Percentiles rank a stretch among this genome's conserved stretches.
Conservation (phyloP, 2,113 vertebrate genomes). For the Lepus timidus region DNA sequence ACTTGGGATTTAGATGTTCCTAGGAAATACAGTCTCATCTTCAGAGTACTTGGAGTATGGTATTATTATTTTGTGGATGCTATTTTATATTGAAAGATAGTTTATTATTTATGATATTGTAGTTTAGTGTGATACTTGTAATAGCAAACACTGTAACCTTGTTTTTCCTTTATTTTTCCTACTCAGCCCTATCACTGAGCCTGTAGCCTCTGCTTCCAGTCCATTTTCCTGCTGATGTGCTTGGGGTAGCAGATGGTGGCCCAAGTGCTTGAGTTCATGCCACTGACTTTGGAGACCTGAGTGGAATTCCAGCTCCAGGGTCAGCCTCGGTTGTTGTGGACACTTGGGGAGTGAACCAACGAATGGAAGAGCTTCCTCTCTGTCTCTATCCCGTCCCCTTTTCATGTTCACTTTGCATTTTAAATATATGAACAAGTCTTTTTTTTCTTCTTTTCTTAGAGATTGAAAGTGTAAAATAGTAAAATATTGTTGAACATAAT, state of each 20-base stretch:
- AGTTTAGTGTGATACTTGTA: constrained; percentile 25
- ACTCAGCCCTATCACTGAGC: not conserved
- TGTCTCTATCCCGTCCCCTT: too few relatives aligned
- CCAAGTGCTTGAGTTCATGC: too few relatives aligned
- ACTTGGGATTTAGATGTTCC: not conserved
- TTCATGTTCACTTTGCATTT: too few relatives aligned
- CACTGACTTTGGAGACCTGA: too few relatives aligned
- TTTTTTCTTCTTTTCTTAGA: not conserved
- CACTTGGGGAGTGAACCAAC: too few relatives aligned
- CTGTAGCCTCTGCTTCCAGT: too few relatives aligned
- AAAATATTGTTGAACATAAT: not conserved
- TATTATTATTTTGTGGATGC: not conserved
- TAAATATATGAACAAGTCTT: too few relatives aligned
- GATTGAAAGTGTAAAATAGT: not conserved
- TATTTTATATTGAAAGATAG: constrained; percentile 21
- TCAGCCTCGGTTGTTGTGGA: too few relatives aligned
- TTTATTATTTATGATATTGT: not conserved
- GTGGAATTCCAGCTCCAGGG: too few relatives aligned
- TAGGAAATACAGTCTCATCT: not conserved
- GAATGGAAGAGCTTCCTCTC: too few relatives aligned
- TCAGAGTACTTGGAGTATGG: not conserved
- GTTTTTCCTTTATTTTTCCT: not conserved
- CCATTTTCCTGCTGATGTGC: too few relatives aligned
- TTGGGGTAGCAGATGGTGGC: too few relatives aligned
- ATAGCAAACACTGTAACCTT: not conserved